Evolutionary conservation across 2,888 invertebrate species (phyloP).

Genomic region (Lymantria monacha): DNA sequence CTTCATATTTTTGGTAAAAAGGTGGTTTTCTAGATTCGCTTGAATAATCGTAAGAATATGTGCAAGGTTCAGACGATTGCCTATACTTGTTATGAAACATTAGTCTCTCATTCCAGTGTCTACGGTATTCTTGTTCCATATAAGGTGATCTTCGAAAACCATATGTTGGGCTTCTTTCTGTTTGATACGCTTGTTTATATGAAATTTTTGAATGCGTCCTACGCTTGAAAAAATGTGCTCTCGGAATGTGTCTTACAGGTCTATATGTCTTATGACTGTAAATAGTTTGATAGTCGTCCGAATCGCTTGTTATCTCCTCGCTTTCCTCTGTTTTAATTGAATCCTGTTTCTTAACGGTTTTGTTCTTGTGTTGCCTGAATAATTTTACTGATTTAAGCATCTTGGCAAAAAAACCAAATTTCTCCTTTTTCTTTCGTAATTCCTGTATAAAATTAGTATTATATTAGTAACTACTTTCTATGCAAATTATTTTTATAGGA

Average conservation of each 20-base stretch:
- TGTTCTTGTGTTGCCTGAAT: slow-evolving; percentile 40
- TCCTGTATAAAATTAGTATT: background rate
- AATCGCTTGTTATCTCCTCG: slow-evolving; percentile 39
- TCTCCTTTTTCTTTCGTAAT: slow-evolving; percentile 21
- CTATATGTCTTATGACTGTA: slow-evolving; percentile 46
- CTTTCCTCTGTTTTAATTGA: slow-evolving; percentile 8
- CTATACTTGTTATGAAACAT: slow-evolving; percentile 36
- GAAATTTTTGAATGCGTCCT: slow-evolving; percentile 42
- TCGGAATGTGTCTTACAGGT: slow-evolving; percentile 10
- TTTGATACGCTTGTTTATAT: slow-evolving; percentile 21
- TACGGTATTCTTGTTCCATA: slow-evolving; percentile 61
- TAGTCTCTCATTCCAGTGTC: slow-evolving; percentile 55
- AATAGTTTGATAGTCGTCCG: slow-evolving; percentile 57
- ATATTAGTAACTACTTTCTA: too few species aligned
- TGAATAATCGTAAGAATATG: slow-evolving; percentile 6
- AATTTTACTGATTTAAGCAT: slow-evolving; percentile 47
- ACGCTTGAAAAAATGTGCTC: slow-evolving; percentile 18
- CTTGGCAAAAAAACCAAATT: slow-evolving; percentile 51
- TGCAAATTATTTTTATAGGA: too few species aligned
- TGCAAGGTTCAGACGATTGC: slow-evolving; percentile 35
- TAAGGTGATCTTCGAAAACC: slow-evolving; percentile 38
- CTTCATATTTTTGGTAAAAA: slow-evolving; percentile 47
- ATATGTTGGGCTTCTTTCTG: slow-evolving; percentile 33
- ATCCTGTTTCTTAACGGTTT: background rate
- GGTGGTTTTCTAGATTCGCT: slow-evolving; percentile 2